Evolutionary conservation across 2,797 vertebrate genomes (phyloP).

Genomic region (Falco concolor): DNA sequence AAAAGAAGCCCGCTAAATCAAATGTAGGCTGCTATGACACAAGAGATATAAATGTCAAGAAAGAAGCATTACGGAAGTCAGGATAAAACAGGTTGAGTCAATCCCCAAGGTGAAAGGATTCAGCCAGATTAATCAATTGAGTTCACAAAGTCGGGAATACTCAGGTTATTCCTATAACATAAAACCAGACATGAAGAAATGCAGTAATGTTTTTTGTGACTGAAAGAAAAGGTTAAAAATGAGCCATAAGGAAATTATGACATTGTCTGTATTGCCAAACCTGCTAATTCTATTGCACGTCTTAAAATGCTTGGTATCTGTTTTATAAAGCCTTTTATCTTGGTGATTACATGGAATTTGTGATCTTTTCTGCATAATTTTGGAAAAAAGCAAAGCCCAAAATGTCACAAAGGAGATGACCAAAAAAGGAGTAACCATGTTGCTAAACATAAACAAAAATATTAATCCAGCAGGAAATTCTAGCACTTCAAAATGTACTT

Average conservation of each 20-base stretch:
- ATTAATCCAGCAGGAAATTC: not conserved
- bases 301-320: not conserved
- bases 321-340: not conserved
- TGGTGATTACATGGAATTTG: not conserved
- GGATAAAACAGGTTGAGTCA: constrained; percentile 19
- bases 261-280: constrained; percentile 8
- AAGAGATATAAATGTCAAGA: constrained; percentile 9
- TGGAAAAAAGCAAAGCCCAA: not conserved
- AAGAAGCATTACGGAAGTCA: not conserved
- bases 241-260: constrained; percentile 47
- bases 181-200: constrained; percentile 11
- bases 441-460: not conserved
- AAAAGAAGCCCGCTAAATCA: not conserved
- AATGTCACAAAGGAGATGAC: not conserved
- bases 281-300: not conserved
- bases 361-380: not conserved
- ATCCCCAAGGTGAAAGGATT: not conserved
- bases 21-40: not conserved
- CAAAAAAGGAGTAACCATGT: not conserved
- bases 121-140: constrained; percentile 27
- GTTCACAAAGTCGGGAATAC: not conserved
- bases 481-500: not conserved
- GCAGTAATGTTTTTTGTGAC: not conserved
- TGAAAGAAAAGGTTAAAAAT: constrained; percentile 55
- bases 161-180: constrained; percentile 28